Evolutionary conservation across 2,888 invertebrate genomes (phyloP), one percentile per base, ranked within the genome.

Genomic region (Acanthosepion esculentum): DNA sequence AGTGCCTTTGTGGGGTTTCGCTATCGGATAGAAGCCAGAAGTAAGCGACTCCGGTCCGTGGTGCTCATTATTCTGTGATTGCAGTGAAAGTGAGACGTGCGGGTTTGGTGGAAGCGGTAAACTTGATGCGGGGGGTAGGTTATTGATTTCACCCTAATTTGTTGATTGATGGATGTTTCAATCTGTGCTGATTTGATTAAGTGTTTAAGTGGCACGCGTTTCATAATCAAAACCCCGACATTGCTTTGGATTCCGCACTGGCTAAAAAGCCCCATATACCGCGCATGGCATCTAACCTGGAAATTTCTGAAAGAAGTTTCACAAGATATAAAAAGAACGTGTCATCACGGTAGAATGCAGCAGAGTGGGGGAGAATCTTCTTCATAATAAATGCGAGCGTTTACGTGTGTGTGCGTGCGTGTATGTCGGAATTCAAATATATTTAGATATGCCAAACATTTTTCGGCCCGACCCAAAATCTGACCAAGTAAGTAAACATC

Each of bases 71-170:
- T 12, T 78, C n/a, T 10, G 4, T 0, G n/a, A 78, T 78, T 15
- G n/a, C 12, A n/a, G 33, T 12, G 78, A 78, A 33, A n/a, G n/a
- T 29, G 8, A 29, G n/a, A n/a, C 78, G n/a, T 3, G 12, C 7
- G 6, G 15, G n/a, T 8, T 29, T 1, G 78, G 5, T 3, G 15
- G n/a, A n/a, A 18, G n/a, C 4, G 12, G n/a, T 18, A n/a, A 3
- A 8, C 12, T 8, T 12, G n/a, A 15, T 1, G 0, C n/a, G n/a
- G n/a, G 29, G 78, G 29, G n/a, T 1, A n/a, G 3, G 10, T 5
- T 10, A 26, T 78, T 23, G 12, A n/a, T 78, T 78, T 78, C 33
- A 78, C 33, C 3, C 12, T 33, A n/a, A 78, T 78, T 78, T 78
- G n/a, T 8, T 78, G 78, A 78, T 78, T 78, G 78, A n/a, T 78